These are phyloP conservation scores for Porites cylindrica DNA, from an alignment of 92 coral and sea anemone species.

Conservation along the genomic window DNA sequence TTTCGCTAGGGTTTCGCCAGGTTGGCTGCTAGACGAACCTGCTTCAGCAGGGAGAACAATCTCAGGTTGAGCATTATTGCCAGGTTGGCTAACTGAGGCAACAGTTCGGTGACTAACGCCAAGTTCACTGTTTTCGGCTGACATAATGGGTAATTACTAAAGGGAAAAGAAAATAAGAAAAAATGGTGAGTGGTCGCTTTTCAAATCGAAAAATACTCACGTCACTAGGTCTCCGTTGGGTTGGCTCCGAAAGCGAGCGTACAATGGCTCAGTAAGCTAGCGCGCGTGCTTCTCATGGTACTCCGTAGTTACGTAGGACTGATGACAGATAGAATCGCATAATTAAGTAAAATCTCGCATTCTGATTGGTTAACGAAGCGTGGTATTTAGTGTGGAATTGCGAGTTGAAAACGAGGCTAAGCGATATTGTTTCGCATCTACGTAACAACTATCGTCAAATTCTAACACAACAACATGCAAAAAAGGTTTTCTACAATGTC, in stretches of 20 bases:
- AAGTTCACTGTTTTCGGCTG: conserved; percentile 25
- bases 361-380: too few relatives aligned
- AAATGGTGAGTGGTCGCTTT: conserved; percentile 15
- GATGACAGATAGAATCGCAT: too few relatives aligned
- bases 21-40: conserved; percentile 30
- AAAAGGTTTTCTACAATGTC: too few relatives aligned
- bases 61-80: conserved; percentile 34
- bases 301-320: too few relatives aligned
- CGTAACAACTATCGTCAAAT: too few relatives aligned
- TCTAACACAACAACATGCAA: too few relatives aligned
- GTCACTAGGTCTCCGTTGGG: conserved; percentile 34
- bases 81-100: conserved; percentile 33
- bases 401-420: too few relatives aligned
- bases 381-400: too few relatives aligned
- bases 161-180: conserved; percentile 10
- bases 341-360: too few relatives aligned
- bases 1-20: conserved; percentile 31
- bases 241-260: conserved; percentile 24
- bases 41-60: conserved; percentile 36
- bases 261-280: too few relatives aligned
- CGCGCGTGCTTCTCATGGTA: too few relatives aligned
- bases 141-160: conserved; percentile 22
- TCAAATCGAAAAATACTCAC: conserved; percentile 19
- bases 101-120: conserved; percentile 6
- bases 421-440: too few relatives aligned